A percentile compares a stretch with the other conserved stretches of the same genome.
phyloP scores from a whole-genome alignment of 2,113 vertebrate species.

The Equus przewalskii region DNA sequence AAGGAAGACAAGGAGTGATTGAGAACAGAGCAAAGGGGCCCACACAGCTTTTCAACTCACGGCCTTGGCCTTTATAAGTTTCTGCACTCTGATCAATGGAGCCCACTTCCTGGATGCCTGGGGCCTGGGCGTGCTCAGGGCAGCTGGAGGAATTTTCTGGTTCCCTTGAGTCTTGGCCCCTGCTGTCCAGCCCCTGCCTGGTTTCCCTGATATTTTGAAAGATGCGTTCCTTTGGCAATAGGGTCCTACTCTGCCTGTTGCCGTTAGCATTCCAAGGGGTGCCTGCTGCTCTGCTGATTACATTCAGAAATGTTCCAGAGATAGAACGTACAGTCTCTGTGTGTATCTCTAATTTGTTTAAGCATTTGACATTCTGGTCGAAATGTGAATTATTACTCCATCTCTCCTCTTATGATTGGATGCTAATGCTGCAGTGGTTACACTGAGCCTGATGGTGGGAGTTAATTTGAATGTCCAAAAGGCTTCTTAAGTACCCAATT shows the following conservation, averaged over 20 bases:
- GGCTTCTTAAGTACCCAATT: slow-evolving; percentile 85
- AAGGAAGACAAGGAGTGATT: background rate
- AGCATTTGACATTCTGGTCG: slow-evolving; percentile 82
- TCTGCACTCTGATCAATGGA: background rate
- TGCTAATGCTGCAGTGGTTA: slow-evolving; percentile 84
- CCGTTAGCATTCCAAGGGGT: background rate
- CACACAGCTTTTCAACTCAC: background rate
- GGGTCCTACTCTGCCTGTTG: background rate
- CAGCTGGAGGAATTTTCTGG: background rate
- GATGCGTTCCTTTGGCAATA: background rate
- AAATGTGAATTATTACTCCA: slow-evolving; percentile 86
- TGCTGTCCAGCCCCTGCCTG: background rate
- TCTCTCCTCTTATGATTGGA: slow-evolving; percentile 87
- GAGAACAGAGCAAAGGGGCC: background rate
- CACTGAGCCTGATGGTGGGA: slow-evolving; percentile 82
- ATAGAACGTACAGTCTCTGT: background rate
- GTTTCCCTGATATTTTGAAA: background rate
- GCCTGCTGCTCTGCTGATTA: slow-evolving; percentile 62
- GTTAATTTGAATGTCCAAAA: slow-evolving; percentile 89
- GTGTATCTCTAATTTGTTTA: slow-evolving; percentile 78
- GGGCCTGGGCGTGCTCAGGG: background rate
- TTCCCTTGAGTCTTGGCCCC: background rate
- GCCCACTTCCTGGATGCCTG: no score
- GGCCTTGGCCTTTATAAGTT: background rate
- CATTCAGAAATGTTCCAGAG: slow-evolving; percentile 40